A percentile compares a stretch with the other conserved stretches of the same genome.
phyloP scores from a whole-genome alignment of 1,140 invertebrate species.

The Hyles vespertilio region DNA sequence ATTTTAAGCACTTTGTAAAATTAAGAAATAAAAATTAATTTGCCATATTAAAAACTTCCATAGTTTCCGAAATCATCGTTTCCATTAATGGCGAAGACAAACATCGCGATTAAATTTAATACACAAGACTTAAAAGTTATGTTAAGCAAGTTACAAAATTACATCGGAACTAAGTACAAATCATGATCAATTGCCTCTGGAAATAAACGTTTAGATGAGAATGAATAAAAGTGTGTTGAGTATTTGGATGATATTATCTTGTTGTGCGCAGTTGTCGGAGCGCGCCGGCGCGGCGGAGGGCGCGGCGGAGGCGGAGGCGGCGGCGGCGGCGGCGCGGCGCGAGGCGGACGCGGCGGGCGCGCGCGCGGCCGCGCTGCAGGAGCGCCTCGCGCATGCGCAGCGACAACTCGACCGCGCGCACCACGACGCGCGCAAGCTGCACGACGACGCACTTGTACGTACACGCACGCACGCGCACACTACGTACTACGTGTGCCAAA shows the following conservation, averaged over 20 bases:
- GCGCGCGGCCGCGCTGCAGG: slow-evolving; percentile 84
- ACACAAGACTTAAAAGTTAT: no score
- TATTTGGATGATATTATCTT: background rate
- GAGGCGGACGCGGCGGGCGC: slow-evolving; percentile 70
- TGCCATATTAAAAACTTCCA: no score
- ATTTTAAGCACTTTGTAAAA: no score
- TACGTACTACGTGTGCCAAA: no score
- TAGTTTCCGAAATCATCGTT: no score
- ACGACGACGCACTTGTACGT: slow-evolving; percentile 80
- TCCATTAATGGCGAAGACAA: no score
- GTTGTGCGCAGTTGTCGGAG: slow-evolving; percentile 35
- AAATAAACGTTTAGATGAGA: background rate
- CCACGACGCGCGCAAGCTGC: slow-evolving; percentile 83
- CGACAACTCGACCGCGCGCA: slow-evolving; percentile 85
- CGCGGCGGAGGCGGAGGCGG: slow-evolving; percentile 44
- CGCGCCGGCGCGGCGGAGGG: slow-evolving; percentile 42
- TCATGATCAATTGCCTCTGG: background rate
- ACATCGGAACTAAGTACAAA: no score
- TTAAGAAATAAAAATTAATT: no score
- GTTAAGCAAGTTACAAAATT: no score
- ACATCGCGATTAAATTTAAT: no score
- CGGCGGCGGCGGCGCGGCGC: slow-evolving; percentile 42
- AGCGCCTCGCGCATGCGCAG: slow-evolving; percentile 85
- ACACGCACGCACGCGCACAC: background rate
- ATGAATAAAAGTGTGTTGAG: background rate